Conservation (phyloP, 1,140 invertebrate genomes). For the Anastrepha obliqua region DNA sequence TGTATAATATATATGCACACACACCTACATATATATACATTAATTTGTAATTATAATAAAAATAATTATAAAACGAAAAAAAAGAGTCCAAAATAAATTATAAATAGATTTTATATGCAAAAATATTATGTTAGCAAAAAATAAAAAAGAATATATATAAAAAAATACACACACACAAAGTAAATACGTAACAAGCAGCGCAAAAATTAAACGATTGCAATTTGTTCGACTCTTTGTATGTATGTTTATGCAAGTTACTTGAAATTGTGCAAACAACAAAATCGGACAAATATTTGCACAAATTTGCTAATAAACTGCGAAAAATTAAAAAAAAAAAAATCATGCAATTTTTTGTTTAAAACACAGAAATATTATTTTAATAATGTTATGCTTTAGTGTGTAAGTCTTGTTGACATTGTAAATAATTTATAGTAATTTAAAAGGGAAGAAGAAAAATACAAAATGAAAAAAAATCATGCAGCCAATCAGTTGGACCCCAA, state of each 20-base stretch:
- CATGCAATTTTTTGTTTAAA: not conserved
- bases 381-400: constrained; percentile 71
- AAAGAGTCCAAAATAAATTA: constrained; percentile 53
- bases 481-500: too few relatives aligned
- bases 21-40: not conserved
- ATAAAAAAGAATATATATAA: constrained; percentile 16
- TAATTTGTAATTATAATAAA: constrained; percentile 43
- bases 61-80: constrained; percentile 44
- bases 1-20: not conserved
- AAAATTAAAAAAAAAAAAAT: not conserved
- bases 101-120: constrained; percentile 53
- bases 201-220: not conserved
- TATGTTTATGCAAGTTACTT: not conserved
- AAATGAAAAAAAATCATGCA: not conserved
- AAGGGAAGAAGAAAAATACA: constrained; percentile 34
- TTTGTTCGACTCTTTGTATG: not conserved
- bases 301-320: not conserved
- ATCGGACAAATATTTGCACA: not conserved
- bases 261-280: not conserved
- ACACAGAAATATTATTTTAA: constrained; percentile 52
- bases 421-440: constrained; percentile 63
- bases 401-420: constrained; percentile 72
- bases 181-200: constrained; percentile 56
- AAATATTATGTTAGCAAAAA: not conserved
- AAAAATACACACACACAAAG: constrained; percentile 39